Evolutionary conservation across 2,888 invertebrate species (phyloP).

Genomic region (Eucriotettix oculatus): DNA sequence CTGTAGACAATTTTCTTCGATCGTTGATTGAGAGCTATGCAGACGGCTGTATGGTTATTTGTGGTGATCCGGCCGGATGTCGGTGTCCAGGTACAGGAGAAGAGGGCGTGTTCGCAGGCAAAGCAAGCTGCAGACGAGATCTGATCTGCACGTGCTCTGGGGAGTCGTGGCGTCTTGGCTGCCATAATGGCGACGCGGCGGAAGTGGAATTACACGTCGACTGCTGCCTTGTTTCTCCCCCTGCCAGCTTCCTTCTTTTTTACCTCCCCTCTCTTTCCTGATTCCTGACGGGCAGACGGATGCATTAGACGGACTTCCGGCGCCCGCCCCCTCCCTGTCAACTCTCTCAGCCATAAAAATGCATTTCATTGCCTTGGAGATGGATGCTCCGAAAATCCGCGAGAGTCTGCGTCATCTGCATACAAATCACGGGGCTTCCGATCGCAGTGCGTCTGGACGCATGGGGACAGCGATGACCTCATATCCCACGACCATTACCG

Average conservation of each 20-base stretch:
- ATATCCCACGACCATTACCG: too few species aligned
- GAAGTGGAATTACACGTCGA: background rate
- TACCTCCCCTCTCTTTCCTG: background rate
- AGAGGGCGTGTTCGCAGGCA: too few species aligned
- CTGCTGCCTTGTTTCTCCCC: background rate
- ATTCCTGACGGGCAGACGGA: slow-evolving; percentile 12
- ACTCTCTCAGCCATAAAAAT: slow-evolving; percentile 11
- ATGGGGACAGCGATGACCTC: too few species aligned
- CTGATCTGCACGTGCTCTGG: too few species aligned
- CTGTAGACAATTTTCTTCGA: too few species aligned
- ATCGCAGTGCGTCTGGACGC: background rate
- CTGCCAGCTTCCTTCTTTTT: background rate
- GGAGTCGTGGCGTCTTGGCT: too few species aligned
- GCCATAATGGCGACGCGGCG: background rate
- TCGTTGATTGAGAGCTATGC: too few species aligned
- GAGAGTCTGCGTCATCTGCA: slow-evolving; percentile 6
- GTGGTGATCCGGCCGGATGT: too few species aligned
- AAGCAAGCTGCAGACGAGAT: too few species aligned
- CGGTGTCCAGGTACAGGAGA: too few species aligned
- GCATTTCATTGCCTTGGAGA: slow-evolving; percentile 9
- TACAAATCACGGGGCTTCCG: slow-evolving; percentile 10
- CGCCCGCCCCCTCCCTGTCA: slow-evolving; percentile 7
- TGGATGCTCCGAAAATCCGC: background rate
- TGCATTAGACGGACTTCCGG: slow-evolving; percentile 15
- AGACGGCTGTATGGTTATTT: too few species aligned